Conservation (phyloP, 2,113 vertebrate genomes). For the Panthera leo region DNA sequence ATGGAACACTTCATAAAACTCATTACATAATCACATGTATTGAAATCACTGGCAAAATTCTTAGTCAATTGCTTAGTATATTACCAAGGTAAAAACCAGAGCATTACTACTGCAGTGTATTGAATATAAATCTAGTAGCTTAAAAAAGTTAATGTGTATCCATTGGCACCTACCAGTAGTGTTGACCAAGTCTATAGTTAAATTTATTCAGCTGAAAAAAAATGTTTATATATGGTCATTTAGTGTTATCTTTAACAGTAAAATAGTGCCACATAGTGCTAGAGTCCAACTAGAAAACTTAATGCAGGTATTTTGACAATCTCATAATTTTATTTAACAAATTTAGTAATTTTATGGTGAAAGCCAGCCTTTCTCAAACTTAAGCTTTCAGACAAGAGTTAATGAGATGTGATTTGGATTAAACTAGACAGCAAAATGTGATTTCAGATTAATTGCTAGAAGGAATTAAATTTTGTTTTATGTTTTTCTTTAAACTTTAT, state of each 20-base stretch:
- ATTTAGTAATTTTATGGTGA: background rate
- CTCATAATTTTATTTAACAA: background rate
- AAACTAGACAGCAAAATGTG: background rate
- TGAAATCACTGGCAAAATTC: background rate
- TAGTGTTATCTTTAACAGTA: background rate
- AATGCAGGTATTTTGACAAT: background rate
- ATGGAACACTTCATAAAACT: constrained; percentile 24
- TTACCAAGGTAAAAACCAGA: background rate
- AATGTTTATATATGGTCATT: background rate
- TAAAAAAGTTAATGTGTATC: background rate
- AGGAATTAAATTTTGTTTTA: background rate
- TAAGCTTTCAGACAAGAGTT: background rate
- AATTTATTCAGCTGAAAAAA: background rate
- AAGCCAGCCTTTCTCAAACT: background rate
- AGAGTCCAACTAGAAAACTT: background rate
- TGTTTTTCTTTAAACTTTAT: background rate
- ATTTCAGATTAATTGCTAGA: constrained; percentile 6
- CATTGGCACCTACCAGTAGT: background rate
- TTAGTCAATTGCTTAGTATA: background rate
- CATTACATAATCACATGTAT: background rate
- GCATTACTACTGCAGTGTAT: background rate
- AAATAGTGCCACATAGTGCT: background rate
- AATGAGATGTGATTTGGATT: constrained; percentile 8
- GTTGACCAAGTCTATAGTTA: background rate
- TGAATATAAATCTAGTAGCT: background rate